Percentiles rank a stretch among this genome's conserved stretches.
These are phyloP conservation scores for Bos javanicus DNA, from an alignment of 2,113 vertebrate species.

Conservation along the genomic window DNA sequence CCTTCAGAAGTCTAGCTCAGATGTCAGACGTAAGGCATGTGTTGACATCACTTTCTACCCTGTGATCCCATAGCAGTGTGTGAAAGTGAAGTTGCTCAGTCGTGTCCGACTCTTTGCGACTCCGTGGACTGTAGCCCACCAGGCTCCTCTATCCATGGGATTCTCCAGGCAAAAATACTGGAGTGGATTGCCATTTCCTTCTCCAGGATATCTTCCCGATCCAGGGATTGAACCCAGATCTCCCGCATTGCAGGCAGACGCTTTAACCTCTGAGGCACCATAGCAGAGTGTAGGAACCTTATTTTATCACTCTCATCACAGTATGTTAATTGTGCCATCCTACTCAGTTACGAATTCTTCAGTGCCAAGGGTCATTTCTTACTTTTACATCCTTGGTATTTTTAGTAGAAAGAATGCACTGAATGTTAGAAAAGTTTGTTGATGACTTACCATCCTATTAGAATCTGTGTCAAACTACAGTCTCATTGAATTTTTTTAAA, in stretches of 20 bases:
- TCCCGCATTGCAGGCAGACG: no score
- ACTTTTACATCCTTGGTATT: neutral
- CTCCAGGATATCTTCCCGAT: no score
- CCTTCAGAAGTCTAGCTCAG: neutral
- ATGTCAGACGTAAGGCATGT: neutral
- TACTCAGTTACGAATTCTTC: neutral
- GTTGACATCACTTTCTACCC: neutral
- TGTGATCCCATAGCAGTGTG: neutral
- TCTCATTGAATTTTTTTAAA: neutral
- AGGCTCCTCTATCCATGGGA: no score
- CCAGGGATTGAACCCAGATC: no score
- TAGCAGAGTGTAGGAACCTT: neutral
- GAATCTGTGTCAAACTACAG: neutral
- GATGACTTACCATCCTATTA: neutral
- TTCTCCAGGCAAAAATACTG: no score
- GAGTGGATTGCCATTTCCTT: no score
- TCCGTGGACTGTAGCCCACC: no score
- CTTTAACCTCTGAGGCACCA: no score
- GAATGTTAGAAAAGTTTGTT: neutral
- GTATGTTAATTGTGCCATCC: neutral
- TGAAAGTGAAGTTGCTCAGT: no score
- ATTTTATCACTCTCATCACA: neutral
- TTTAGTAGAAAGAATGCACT: neutral
- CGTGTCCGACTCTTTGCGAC: no score
- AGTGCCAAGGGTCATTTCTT: neutral